Conservation (phyloP, 2,888 invertebrate genomes). For the Eupithecia vulgata region DNA sequence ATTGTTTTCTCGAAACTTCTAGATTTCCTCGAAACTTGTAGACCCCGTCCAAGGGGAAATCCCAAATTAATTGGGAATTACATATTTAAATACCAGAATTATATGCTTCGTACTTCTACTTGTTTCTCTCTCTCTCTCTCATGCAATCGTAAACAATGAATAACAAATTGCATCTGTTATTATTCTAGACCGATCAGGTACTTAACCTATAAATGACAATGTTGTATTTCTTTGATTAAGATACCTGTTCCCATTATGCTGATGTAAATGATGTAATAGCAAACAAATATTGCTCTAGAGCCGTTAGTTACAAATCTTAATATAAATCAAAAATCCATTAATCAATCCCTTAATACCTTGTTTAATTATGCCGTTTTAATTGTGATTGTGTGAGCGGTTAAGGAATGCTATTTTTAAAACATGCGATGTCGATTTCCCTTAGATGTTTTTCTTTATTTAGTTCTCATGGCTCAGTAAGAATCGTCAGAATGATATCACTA, state of each 20-base stretch:
- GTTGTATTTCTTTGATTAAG: conserved; percentile 30
- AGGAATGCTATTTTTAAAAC: background rate
- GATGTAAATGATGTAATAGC: conserved; percentile 55
- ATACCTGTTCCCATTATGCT: conserved; percentile 37
- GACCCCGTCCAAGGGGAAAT: background rate
- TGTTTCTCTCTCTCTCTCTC: background rate
- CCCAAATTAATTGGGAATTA: background rate
- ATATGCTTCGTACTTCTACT: background rate
- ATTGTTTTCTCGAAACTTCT: background rate
- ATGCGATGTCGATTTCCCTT: conserved; percentile 2
- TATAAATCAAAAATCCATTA: conserved; percentile 42
- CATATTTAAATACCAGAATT: too few relatives aligned
- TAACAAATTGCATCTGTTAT: conserved; percentile 6
- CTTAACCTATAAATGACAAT: conserved; percentile 38
- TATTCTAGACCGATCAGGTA: conserved; percentile 22
- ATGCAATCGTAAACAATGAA: conserved; percentile 22
- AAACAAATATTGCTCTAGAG: conserved; percentile 49
- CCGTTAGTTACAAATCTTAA: conserved; percentile 28
- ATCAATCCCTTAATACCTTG: conserved; percentile 36
- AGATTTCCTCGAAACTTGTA: background rate
- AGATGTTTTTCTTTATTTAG: background rate
- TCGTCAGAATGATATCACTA: background rate
- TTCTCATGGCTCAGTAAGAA: background rate
- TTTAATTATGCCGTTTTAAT: conserved; percentile 15
- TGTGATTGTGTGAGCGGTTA: conserved; percentile 13